These are phyloP conservation scores for Tridacna gigas DNA, from an alignment of 2,888 invertebrate species.

Conservation along the genomic window DNA sequence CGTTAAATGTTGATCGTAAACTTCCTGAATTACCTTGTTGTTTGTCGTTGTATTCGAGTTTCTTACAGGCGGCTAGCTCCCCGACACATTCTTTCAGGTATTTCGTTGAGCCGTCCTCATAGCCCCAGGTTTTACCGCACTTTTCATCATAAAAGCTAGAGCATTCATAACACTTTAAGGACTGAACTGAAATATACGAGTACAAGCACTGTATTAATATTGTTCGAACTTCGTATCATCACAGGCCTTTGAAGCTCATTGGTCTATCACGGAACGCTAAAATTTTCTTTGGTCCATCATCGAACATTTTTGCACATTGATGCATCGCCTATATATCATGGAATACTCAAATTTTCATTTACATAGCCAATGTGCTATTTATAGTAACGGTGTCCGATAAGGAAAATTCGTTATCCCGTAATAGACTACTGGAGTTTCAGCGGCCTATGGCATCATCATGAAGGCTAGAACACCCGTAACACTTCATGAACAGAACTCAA, in stretches of 20 bases:
- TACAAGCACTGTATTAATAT: neutral
- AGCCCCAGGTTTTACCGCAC: constrained; percentile 46
- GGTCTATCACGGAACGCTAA: no score
- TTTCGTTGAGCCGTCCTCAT: constrained; percentile 28
- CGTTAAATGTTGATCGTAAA: no score
- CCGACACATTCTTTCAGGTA: constrained; percentile 30
- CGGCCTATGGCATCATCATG: no score
- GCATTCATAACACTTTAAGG: constrained; percentile 48
- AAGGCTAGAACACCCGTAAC: neutral
- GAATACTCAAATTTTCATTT: no score
- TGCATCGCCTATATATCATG: no score
- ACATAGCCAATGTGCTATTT: no score
- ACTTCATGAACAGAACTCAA: neutral
- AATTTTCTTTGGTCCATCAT: no score
- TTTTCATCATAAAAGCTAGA: constrained; percentile 37
- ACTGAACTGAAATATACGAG: constrained; percentile 25
- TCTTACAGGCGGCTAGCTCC: constrained; percentile 46
- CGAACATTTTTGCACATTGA: no score
- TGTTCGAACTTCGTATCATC: neutral
- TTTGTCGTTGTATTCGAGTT: constrained; percentile 37
- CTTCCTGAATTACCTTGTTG: constrained; percentile 41
- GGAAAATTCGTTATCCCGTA: no score
- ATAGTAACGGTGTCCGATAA: no score
- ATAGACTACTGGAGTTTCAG: no score
- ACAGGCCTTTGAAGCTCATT: no score